These are phyloP conservation scores for Leptobrachium ailaonicum DNA, from an alignment of 2,113 vertebrate species.

Conservation along the genomic window DNA sequence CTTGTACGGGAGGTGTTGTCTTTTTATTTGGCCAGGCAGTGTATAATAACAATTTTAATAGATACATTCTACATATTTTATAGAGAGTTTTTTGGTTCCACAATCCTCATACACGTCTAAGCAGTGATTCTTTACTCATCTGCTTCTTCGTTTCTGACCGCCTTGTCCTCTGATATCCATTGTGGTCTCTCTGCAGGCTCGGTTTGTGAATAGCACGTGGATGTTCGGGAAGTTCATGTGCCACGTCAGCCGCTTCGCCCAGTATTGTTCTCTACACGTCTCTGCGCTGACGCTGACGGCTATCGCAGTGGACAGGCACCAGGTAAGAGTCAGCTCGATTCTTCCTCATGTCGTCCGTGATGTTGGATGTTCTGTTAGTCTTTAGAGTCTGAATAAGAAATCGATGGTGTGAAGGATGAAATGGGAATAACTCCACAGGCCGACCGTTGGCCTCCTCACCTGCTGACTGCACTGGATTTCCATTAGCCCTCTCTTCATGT, in stretches of 20 bases:
- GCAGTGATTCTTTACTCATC: no score
- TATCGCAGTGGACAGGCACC: constrained; percentile 88
- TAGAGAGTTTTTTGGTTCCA: no score
- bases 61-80: no score
- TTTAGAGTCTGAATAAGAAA: not conserved
- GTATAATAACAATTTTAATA: no score
- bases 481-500: not conserved
- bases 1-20: no score
- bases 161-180: not conserved
- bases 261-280: constrained; percentile 92
- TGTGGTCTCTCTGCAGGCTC: constrained; percentile 68
- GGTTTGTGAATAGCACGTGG: constrained; percentile 93
- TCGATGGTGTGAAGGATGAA: not conserved
- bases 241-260: constrained; percentile 90
- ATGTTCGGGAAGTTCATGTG: constrained; percentile 91
- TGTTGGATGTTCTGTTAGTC: not conserved
- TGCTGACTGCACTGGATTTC: not conserved
- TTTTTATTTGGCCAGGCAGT: no score
- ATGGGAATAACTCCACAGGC: not conserved
- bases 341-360: not conserved
- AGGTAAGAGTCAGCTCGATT: constrained; percentile 70
- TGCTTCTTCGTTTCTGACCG: not conserved
- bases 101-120: no score
- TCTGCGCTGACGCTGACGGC: constrained; percentile 89
- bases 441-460: not conserved